Base-by-base conservation (phyloP, 2,797 vertebrate species). In the Tenualosa thibaudeaui region DNA sequence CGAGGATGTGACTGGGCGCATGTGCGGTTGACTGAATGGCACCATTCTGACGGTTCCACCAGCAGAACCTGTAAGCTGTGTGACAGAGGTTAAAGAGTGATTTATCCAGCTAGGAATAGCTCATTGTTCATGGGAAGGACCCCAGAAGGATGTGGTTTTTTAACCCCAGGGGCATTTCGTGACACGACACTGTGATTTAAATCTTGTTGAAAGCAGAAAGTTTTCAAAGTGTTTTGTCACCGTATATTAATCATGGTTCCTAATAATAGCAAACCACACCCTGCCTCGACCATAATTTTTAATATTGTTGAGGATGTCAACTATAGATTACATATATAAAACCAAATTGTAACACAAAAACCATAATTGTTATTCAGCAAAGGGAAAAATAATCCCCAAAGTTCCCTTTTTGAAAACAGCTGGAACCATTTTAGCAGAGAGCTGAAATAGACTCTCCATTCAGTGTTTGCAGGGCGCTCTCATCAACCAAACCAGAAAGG, bases 361-460 rank as follows among this genome's bases (percentile, higher is more conserved):
- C 68, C 68, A 43, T 75, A 43, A 13, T 37, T 40, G 37, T 13
- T 75, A 75, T 62, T 62, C 22, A 62, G n/a, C n/a, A 1, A 24
- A n/a, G 68, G 37, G 68, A 75, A 75, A 75, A 75, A 43, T 40
- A 75, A 75, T 75, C 68, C 31, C 68, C 31, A 31, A 75, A 75
- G 3, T 71, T 13, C 68, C 37, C 37, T 40, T 75, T 40, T 40
- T 6, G 1, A 15, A 43, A 75, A 43, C 68, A 75, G 68, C 37
- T 75, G 68, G 68, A 75, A 75, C 37, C 68, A 75, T 75, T 75
- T 75, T 75, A 75, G 68, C 68, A 43, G 68, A 75, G 68, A 40
- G 37, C 31, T 19, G 37, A 15, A 75, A 43, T 75, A 75, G 10
- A 15, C 37, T 75, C 68, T 43, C 68, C 68, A 75, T 37, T 75